Evolutionary conservation across 2,113 vertebrate species (phyloP), one percentile per base, ranked within the genome.

Genomic region (Syngnathus scovelli): DNA sequence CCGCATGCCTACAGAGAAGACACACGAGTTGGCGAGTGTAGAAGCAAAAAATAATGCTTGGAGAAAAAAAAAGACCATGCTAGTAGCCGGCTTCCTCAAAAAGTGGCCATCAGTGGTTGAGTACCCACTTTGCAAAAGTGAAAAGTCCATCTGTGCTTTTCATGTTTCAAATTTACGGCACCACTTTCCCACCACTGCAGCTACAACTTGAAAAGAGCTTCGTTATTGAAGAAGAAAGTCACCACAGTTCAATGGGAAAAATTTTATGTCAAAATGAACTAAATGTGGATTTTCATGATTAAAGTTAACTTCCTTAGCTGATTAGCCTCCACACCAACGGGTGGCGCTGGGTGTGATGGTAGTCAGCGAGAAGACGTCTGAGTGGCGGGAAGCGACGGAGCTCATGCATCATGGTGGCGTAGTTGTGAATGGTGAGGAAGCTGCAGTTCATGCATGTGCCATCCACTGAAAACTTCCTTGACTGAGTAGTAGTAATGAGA

Each of bases 1-100:
- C 96, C 96, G 48, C 97, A 99, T 76, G 97, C 97, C 97, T 86
- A 70, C 0, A 73, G 21, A 72, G 49, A 61, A 79, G 23, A 51
- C 74, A 65, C 41, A 64, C 27, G 64, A 52, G 61, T 48, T 76
- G 78, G 77, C 75, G 18, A 70, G 66, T 21, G 54, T 27, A 67
- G n/a, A 59, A 16, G 4, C 10, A 56, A 49, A 46, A 44, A 3
- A 33, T 33, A 33, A 33, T 33, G 27, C 27, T 3, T 33, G 43
- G 11, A 15, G 1, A 13, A 48, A 18, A 46, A 43, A 13, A 43
- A 43, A 43, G 12, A 43, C 11, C 2, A 43, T 43, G 9, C 11
- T 11, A 43, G 41, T 33, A 33, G 27, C 27, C 27, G 27, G 27
- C 27, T 33, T 80, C 69, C 66, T 82, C 67, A 61, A 36, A 49